Percentiles rank a stretch among this genome's conserved stretches.
Conservation (phyloP, 2,888 invertebrate species). For the Macrosiphum euphorbiae region DNA sequence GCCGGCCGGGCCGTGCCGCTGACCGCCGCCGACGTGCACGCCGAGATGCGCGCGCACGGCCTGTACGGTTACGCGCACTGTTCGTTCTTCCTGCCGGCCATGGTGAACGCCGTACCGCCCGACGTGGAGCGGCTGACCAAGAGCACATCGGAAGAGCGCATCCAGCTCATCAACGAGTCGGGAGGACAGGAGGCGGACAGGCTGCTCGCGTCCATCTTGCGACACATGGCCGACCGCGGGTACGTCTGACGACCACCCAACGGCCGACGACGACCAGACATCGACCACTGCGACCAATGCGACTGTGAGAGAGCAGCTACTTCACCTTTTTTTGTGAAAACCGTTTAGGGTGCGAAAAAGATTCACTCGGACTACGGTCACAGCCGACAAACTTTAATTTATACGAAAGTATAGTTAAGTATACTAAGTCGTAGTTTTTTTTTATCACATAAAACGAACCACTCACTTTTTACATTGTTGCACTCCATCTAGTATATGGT, state of each 20-base stretch:
- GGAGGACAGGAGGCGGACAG: slow-evolving; percentile 39
- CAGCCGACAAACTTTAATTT: neutral
- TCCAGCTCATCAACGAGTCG: slow-evolving; percentile 27
- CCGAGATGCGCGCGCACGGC: slow-evolving; percentile 51
- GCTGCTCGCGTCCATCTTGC: slow-evolving; percentile 40
- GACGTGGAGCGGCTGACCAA: slow-evolving; percentile 5
- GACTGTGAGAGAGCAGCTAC: neutral
- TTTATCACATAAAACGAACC: neutral
- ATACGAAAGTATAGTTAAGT: no score
- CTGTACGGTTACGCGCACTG: slow-evolving; percentile 63
- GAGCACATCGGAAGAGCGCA: slow-evolving; percentile 45
- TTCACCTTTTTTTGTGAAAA: neutral
- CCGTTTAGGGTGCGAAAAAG: neutral
- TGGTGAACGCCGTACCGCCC: slow-evolving; percentile 51
- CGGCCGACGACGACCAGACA: neutral
- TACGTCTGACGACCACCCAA: slow-evolving; percentile 8
- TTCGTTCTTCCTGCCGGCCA: slow-evolving; percentile 65
- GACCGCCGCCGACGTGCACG: slow-evolving; percentile 28
- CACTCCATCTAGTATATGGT: neutral
- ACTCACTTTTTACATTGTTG: neutral
- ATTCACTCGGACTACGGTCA: neutral
- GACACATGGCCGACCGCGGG: slow-evolving; percentile 18
- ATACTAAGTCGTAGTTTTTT: neutral
- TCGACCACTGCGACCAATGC: neutral
- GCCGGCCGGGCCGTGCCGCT: neutral